Evolutionary conservation across 2,888 invertebrate species (phyloP).

Genomic region (Caenorhabditis parvicauda): DNA sequence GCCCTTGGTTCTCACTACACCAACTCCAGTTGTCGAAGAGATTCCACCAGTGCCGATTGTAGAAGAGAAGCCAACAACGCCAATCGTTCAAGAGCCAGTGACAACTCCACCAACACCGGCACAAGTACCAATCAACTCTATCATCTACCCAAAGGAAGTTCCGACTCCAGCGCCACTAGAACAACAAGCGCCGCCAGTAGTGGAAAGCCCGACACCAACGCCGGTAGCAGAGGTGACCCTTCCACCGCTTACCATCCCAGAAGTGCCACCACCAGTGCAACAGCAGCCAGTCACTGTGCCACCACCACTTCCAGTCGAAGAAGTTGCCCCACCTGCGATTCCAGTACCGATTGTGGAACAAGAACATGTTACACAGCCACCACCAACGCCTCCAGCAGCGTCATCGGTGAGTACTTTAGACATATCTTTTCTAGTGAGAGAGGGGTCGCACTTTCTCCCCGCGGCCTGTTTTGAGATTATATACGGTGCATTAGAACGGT

Average conservation of each 20-base stretch:
- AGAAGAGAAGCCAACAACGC: slow-evolving; percentile 4
- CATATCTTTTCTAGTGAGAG: not conserved
- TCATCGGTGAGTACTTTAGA: not conserved
- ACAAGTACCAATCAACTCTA: not conserved
- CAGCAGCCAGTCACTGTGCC: not conserved
- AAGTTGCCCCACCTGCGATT: not conserved
- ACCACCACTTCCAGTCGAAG: slow-evolving; percentile 1
- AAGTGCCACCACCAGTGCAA: not conserved
- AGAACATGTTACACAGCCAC: not conserved
- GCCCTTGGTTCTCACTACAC: not conserved
- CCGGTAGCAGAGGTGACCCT: slow-evolving; percentile 1
- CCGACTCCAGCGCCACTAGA: not conserved
- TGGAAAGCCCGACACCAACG: slow-evolving; percentile 1
- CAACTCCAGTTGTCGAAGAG: slow-evolving; percentile 5
- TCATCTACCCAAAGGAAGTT: not conserved
- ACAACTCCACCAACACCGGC: slow-evolving; percentile 3
- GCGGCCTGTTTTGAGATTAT: no score
- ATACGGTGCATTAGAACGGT: no score
- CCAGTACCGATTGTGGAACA: not conserved
- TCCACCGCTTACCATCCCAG: not conserved
- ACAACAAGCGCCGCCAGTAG: slow-evolving; percentile 4
- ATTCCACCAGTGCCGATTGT: slow-evolving; percentile 5
- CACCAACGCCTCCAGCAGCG: not conserved
- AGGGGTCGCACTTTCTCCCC: no score
- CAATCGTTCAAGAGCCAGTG: not conserved